phyloP scores from a whole-genome alignment of 2,888 invertebrate genomes.

The Cantharis lateralis region DNA sequence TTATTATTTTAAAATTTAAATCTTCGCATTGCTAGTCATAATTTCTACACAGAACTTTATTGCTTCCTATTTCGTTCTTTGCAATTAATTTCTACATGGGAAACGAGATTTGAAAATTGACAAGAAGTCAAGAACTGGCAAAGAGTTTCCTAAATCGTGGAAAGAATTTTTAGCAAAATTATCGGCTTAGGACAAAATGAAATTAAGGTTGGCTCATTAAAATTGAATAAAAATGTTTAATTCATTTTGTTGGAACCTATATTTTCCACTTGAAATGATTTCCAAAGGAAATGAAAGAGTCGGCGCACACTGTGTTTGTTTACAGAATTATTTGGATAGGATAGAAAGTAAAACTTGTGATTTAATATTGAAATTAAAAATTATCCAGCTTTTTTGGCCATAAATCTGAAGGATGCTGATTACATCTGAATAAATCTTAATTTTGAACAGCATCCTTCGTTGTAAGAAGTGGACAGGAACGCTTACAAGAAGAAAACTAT shows the following conservation, averaged over 20 bases:
- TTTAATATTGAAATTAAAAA: background rate
- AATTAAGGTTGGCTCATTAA: background rate
- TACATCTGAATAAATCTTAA: background rate
- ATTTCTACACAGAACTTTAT: background rate
- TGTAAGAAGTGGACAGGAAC: background rate
- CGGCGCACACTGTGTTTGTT: background rate
- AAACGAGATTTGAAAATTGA: background rate
- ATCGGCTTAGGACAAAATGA: background rate
- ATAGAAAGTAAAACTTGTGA: background rate
- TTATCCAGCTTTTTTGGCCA: background rate
- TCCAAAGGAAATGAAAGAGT: slow-evolving; percentile 11
- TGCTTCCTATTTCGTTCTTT: background rate
- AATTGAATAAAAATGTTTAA: background rate
- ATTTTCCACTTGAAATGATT: slow-evolving; percentile 16
- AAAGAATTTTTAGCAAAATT: background rate
- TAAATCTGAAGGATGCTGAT: background rate
- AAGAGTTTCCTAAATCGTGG: background rate
- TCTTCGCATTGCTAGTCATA: background rate
- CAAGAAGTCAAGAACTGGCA: background rate
- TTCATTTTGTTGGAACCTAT: background rate
- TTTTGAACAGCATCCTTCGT: background rate
- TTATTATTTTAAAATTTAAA: background rate
- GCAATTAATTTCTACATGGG: background rate
- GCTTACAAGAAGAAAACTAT: background rate
- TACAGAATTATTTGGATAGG: background rate